Evolutionary conservation across 2,113 vertebrate genomes (phyloP).

Genomic region (Eclectus roratus): DNA sequence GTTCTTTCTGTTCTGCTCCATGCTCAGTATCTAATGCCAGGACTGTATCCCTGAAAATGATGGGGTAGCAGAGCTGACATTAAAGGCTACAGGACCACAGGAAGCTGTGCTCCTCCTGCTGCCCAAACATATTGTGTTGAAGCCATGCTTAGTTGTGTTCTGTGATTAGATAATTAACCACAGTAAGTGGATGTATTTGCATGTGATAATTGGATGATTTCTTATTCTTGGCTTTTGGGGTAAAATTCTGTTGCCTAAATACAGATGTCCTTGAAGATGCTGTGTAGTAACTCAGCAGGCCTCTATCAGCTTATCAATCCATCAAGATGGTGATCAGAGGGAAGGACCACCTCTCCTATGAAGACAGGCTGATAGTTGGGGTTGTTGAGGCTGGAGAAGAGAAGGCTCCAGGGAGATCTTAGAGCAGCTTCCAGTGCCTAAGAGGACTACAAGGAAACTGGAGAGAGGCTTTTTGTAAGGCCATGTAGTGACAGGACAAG

Average conservation of each 20-base stretch:
- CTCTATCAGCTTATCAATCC: neutral
- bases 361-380: neutral
- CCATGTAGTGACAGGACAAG: neutral
- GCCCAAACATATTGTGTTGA: neutral
- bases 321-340: neutral
- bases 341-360: neutral
- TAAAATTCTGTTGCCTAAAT: neutral
- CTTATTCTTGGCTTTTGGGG: neutral
- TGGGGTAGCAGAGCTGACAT: neutral
- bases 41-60: neutral
- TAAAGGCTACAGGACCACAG: neutral
- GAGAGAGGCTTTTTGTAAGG: neutral
- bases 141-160: neutral
- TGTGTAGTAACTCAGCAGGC: neutral
- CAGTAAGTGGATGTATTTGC: neutral
- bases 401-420: neutral
- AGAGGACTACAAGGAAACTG: neutral
- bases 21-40: neutral
- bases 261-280: neutral
- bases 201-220: neutral
- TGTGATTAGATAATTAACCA: neutral
- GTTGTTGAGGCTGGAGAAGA: neutral
- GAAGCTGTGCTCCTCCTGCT: neutral
- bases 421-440: neutral
- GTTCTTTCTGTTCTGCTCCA: neutral